Conservation (phyloP, 2,113 vertebrate genomes). For the Abramis brama region DNA sequence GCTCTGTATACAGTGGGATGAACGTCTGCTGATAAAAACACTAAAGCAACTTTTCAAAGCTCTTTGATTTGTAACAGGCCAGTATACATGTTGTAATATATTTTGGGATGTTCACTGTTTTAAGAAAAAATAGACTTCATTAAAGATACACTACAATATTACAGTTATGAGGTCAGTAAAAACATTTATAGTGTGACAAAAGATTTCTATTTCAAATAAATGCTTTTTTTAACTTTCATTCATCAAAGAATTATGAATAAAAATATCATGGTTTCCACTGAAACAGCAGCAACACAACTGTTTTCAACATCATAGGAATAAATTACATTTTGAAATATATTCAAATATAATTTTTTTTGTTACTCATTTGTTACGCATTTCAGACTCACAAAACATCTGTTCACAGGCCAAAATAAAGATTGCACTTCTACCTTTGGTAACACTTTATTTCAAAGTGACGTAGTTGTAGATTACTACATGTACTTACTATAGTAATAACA, state of each 20-base stretch:
- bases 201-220: not conserved
- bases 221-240: not conserved
- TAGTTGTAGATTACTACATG: no score
- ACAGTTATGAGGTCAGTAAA: not conserved
- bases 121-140: not conserved
- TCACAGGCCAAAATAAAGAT: no score
- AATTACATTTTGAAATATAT: not conserved
- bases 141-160: not conserved
- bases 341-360: not conserved
- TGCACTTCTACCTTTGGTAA: no score
- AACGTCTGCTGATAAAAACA: not conserved
- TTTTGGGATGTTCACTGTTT: not conserved
- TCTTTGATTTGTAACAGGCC: not conserved
- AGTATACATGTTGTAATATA: not conserved
- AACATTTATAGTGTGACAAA: not conserved
- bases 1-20: conserved; percentile 12
- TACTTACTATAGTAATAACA: no score
- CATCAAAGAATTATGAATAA: not conserved
- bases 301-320: not conserved
- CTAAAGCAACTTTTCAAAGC: not conserved
- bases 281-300: not conserved
- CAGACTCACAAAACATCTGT: no score
- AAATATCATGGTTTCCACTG: not conserved
- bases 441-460: no score
- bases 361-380: no score